Base-by-base conservation (phyloP, 2,888 invertebrate species). In the Epicampocera succincta region DNA sequence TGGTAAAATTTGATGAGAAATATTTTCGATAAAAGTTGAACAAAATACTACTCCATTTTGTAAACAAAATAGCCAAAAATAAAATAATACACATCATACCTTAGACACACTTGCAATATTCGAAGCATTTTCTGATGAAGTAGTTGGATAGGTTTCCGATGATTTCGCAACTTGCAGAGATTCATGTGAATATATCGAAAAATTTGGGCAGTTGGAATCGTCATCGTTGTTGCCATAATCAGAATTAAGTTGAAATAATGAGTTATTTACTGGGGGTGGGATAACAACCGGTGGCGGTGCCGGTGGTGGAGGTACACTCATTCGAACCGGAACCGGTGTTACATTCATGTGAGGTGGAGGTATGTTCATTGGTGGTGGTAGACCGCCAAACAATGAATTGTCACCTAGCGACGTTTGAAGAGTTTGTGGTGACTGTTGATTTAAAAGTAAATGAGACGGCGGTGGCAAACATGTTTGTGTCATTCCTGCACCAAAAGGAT, bases 131-230 rank as follows among this genome's bases (percentile, higher is more conserved):
- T 44, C 56, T 3, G 54, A 40, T 60, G 71, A 33, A 38, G 54
- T 71, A 21, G 48, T 29, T 66, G 74, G 78, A 66, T 82, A 82
- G 2, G 48, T 54, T 46, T 88, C 88, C 33, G 88, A 86, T 33
- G 88, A 87, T 80, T 89, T 88, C 13, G 91, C 91, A 72, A 91
- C 89, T 83, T 95, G 94, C 87, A 96, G 94, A 80, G 96, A 96
- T 86, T 95, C 94, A 9, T 95, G 94, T 0, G 96, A 96, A 90
- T 96, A 96, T 84, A 96, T 95, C 12, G 95, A 95, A 89, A 96
- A 96, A 90, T 96, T 96, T 4, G 96, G 96, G 90, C 96, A 96
- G 85, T 95, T 95, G 0, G 95, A 94, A 71, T 93, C 94, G 17
- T 93, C 93, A n/a, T 92, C 92, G 2, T 92, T 89, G 80, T 92